Conservation (phyloP, 2,113 vertebrate genomes). For the Macaca fascicularis region T2T-MFA8v1.1 NC_088387.1:42075501-42076000, state of each 20-base stretch:
- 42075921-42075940: background rate
- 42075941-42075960: slow-evolving; percentile 28
- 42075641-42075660: background rate
- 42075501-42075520: background rate
- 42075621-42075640: background rate
- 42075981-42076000: background rate
- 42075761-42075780: background rate
- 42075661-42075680: background rate
- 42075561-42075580: background rate
- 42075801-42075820: background rate
- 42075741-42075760: background rate
- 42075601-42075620: background rate
- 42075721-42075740: background rate
- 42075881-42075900: background rate
- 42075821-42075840: background rate
- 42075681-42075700: background rate
- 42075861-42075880: background rate
- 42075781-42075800: background rate
- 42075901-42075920: background rate
- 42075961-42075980: background rate
- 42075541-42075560: background rate
- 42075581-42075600: background rate
- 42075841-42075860: slow-evolving; percentile 14
- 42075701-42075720: background rate
- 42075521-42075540: background rate